Evolutionary conservation across 1,140 invertebrate species (phyloP).

Genomic region (Halesus radiatus): DNA sequence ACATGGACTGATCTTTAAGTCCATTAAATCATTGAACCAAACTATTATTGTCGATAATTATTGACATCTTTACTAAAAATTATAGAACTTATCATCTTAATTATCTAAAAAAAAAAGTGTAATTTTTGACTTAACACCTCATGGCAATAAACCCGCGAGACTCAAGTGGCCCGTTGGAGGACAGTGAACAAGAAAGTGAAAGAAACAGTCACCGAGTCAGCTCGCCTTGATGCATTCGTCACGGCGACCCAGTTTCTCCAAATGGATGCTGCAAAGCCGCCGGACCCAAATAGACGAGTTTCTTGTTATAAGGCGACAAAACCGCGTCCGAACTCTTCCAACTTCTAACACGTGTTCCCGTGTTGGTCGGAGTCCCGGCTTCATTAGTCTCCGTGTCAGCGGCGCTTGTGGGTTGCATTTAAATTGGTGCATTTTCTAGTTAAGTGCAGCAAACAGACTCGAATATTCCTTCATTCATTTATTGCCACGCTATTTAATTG

Average conservation of each 20-base stretch:
- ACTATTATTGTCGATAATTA: too few species aligned
- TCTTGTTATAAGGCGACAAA: conserved; percentile 29
- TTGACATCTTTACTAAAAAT: too few species aligned
- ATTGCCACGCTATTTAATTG: too few species aligned
- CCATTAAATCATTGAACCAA: too few species aligned
- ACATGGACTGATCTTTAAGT: too few species aligned
- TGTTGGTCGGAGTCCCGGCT: not conserved
- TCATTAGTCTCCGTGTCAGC: conserved; percentile 1
- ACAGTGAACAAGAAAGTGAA: conserved; percentile 12
- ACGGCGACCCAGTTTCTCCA: conserved; percentile 11
- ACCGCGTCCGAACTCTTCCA: not conserved
- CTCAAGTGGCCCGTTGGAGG: too few species aligned
- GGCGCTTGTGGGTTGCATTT: not conserved
- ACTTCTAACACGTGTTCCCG: not conserved
- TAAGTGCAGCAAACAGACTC: not conserved
- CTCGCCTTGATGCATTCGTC: not conserved
- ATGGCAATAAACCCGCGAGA: too few species aligned
- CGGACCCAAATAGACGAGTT: conserved; percentile 32
- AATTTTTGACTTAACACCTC: not conserved
- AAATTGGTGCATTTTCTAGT: conserved; percentile 19
- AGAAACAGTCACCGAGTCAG: not conserved
- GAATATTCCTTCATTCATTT: not conserved
- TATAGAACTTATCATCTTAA: not conserved
- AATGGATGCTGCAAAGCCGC: not conserved
- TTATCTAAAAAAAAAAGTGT: not conserved